phyloP scores from a whole-genome alignment of 1,140 invertebrate genomes.

The Lamellibrachia luymesi region DNA sequence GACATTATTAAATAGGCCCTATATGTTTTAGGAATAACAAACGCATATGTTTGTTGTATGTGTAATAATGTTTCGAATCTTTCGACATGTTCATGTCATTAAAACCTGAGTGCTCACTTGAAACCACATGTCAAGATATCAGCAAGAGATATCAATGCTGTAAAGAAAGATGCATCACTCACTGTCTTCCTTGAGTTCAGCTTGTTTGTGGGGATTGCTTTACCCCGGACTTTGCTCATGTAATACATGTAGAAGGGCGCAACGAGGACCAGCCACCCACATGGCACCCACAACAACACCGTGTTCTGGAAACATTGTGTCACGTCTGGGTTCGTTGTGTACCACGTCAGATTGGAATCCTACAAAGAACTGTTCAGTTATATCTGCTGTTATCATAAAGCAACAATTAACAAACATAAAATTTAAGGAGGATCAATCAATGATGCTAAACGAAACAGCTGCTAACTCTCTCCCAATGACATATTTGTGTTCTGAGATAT shows the following conservation, averaged over 20 bases:
- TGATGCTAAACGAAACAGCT: too few relatives aligned
- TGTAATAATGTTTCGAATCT: too few relatives aligned
- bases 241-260: conserved; percentile 35
- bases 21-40: too few relatives aligned
- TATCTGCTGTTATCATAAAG: neutral
- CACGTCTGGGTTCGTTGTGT: conserved; percentile 46
- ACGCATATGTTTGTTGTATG: too few relatives aligned
- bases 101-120: too few relatives aligned
- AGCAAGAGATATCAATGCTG: neutral
- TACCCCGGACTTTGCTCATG: conserved; percentile 27
- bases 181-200: conserved; percentile 42
- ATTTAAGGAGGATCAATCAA: too few relatives aligned
- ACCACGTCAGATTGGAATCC: conserved; percentile 40
- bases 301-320: conserved; percentile 61
- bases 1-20: too few relatives aligned
- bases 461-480: too few relatives aligned
- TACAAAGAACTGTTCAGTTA: conserved; percentile 22
- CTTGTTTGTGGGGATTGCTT: conserved; percentile 32
- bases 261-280: conserved; percentile 54
- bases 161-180: conserved; percentile 3
- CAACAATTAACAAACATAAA: too few relatives aligned
- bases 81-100: too few relatives aligned
- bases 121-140: neutral
- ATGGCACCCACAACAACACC: conserved; percentile 82
- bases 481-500: too few relatives aligned